Conservation (phyloP, 2,888 invertebrate genomes). For the Hemistola chrysoprasaria region DNA sequence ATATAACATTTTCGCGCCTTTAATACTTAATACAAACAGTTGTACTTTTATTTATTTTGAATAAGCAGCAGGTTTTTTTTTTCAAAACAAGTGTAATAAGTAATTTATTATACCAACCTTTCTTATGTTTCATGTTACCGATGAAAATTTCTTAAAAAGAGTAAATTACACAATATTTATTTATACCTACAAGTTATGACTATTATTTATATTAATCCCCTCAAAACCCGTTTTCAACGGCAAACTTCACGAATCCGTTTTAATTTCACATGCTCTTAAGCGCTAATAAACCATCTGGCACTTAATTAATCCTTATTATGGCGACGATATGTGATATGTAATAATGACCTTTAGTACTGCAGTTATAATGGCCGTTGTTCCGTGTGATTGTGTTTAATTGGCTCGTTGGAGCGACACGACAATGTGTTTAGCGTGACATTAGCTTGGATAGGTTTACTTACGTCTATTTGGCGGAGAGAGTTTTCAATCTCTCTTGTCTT, state of each 20-base stretch:
- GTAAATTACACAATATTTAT: no score
- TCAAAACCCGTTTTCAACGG: neutral
- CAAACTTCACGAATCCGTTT: constrained; percentile 12
- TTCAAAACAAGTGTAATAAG: no score
- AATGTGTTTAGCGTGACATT: constrained; percentile 61
- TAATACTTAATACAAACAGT: no score
- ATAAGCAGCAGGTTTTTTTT: no score
- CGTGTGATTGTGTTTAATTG: constrained; percentile 36
- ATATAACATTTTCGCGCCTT: no score
- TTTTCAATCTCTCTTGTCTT: constrained; percentile 25
- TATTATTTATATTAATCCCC: no score
- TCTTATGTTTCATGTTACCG: no score
- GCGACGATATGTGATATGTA: constrained; percentile 12
- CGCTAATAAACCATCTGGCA: constrained; percentile 13
- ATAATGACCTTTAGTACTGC: constrained; percentile 14
- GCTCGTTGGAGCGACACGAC: constrained; percentile 47
- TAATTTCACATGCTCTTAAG: constrained; percentile 8
- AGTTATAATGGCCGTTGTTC: constrained; percentile 1
- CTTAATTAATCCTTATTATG: constrained; percentile 24
- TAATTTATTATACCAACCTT: no score
- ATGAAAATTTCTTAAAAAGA: no score
- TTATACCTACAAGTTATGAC: no score
- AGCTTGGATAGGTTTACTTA: constrained; percentile 41
- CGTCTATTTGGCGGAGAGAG: constrained; percentile 18
- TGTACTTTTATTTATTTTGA: no score